Evolutionary conservation across 2,797 vertebrate species (phyloP).

Genomic region (Acanthurus tractus): DNA sequence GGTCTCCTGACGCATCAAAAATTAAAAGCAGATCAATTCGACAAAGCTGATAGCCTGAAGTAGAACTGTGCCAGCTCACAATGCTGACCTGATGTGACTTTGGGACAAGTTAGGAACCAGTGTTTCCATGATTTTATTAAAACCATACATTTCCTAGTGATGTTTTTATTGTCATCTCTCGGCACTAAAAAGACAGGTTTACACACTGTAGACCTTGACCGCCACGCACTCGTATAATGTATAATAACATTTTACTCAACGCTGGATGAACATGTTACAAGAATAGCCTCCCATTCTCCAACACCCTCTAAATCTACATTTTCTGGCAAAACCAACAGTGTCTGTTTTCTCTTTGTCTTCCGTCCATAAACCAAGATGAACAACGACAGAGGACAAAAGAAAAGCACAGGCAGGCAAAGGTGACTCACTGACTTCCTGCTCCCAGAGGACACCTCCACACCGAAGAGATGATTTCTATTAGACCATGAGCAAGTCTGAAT

Average conservation of each 20-base stretch:
- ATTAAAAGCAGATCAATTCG: constrained; percentile 4
- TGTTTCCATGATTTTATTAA: not conserved
- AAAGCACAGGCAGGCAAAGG: constrained; percentile 64
- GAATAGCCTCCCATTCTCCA: constrained; percentile 9
- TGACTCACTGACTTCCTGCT: constrained; percentile 75
- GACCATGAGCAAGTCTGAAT: constrained; percentile 76
- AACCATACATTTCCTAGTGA: not conserved
- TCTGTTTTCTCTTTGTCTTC: constrained; percentile 35
- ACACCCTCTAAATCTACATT: constrained; percentile 17
- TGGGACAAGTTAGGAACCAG: not conserved
- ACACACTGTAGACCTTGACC: constrained; percentile 18
- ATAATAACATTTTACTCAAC: constrained; percentile 34
- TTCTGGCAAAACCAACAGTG: constrained; percentile 23
- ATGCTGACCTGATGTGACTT: constrained; percentile 2
- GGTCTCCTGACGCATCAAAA: constrained; percentile 22
- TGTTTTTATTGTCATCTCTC: constrained; percentile 1
- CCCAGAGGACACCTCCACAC: constrained; percentile 76
- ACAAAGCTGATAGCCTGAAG: constrained; percentile 7
- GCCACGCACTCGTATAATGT: constrained; percentile 9
- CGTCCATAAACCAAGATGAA: constrained; percentile 58
- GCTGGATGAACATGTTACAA: constrained; percentile 19
- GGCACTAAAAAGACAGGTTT: not conserved
- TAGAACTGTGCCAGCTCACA: constrained; percentile 3
- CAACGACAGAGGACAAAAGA: constrained; percentile 66
- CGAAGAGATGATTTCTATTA: constrained; percentile 79